These are phyloP conservation scores for Eutolmus rufibarbis DNA, from an alignment of 2,888 invertebrate species.

Conservation along the genomic window DNA sequence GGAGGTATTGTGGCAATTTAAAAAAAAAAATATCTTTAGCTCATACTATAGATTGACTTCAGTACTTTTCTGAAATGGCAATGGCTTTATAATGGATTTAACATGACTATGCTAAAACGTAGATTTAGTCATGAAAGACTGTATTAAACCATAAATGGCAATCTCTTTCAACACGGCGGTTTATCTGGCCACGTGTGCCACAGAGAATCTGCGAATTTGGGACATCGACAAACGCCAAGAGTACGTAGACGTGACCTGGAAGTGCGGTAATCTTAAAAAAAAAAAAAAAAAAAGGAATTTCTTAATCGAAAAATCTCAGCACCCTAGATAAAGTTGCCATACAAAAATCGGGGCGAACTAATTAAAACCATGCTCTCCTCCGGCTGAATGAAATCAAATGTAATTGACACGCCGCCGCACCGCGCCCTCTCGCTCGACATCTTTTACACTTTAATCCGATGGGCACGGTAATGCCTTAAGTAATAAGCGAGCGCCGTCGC, in stretches of 20 bases:
- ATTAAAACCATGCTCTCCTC: background rate
- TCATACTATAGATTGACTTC: background rate
- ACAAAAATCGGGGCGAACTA: background rate
- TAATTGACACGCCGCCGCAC: slow-evolving; percentile 9
- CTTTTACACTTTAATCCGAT: slow-evolving; percentile 2
- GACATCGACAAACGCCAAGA: background rate
- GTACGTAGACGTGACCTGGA: background rate
- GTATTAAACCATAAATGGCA: background rate
- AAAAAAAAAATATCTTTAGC: too few species aligned
- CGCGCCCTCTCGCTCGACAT: background rate
- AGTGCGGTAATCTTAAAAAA: background rate
- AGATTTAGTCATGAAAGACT: background rate
- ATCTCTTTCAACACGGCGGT: background rate
- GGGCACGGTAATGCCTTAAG: slow-evolving; percentile 8
- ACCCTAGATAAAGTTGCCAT: background rate
- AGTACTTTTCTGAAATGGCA: background rate
- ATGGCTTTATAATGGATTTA: background rate
- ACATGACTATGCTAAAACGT: background rate
- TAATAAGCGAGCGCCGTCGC: background rate
- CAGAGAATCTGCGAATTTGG: background rate
- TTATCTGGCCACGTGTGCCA: background rate
- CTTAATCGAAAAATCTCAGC: background rate
- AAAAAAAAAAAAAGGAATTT: background rate
- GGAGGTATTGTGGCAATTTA: background rate
- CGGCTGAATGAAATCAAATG: slow-evolving; percentile 5